Evolutionary conservation across 2,797 vertebrate genomes (phyloP).

Genomic region (Cryptoprocta ferox): DNA sequence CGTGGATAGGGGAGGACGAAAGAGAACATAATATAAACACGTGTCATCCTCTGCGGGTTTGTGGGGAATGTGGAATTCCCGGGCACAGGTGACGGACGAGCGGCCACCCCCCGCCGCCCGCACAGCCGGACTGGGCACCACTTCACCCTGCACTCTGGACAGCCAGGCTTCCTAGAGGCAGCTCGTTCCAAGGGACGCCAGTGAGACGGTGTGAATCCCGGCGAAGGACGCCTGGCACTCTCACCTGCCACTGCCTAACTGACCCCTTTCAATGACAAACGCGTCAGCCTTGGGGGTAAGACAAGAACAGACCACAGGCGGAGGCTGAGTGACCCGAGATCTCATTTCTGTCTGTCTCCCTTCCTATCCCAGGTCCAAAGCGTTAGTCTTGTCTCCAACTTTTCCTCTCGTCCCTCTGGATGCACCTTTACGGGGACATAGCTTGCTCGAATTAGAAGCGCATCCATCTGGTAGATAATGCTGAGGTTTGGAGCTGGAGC

Average conservation of each 20-base stretch:
- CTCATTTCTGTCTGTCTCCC: not conserved
- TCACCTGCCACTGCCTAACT: not conserved
- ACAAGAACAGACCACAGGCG: not conserved
- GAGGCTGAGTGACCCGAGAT: not conserved
- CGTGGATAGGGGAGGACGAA: not conserved
- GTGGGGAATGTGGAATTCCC: not conserved
- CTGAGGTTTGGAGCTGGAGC: not conserved
- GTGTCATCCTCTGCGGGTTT: not conserved
- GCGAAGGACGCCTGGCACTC: not conserved
- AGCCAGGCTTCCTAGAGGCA: not conserved
- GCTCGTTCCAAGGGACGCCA: not conserved
- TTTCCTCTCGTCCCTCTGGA: not conserved
- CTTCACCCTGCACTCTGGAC: no score
- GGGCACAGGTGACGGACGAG: not conserved
- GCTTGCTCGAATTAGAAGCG: not conserved
- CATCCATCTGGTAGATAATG: not conserved
- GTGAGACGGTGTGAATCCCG: accelerated
- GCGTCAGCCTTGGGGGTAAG: not conserved
- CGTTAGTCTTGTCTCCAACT: not conserved
- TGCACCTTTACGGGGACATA: not conserved
- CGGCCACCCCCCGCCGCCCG: no score
- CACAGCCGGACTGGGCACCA: no score
- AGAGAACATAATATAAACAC: not conserved
- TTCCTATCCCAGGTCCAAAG: not conserved
- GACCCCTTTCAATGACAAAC: not conserved